Base-by-base conservation (phyloP, 2,888 invertebrate species). In the Drosophila histrio region DNA sequence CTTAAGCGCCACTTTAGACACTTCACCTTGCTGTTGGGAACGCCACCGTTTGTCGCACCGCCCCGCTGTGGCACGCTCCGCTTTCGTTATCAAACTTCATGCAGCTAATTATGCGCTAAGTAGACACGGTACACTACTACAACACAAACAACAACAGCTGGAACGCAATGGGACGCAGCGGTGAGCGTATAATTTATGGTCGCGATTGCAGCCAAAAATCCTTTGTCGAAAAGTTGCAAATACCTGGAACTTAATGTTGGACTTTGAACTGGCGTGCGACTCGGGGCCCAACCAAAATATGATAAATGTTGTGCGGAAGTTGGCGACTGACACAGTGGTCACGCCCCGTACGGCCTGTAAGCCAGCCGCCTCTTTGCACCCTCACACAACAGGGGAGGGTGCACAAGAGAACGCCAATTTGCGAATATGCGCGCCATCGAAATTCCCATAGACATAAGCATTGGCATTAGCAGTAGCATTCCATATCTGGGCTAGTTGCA, bases 191-290 rank as follows among this genome's bases (percentile, higher is more conserved):
- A 87, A 84, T 85, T 84, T 84, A 84, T 84, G 86, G 67, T 49
- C 86, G 77, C 84, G 83, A 85, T 82, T 87, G 87, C 87, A 87
- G 87, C 77, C 83, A 82, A 87, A 84, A 84, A 85, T 87, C 86
- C 84, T 86, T 84, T 84, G 84, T 84, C 88, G 84, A 84, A 84
- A 87, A 84, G 83, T 84, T 85, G 86, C 86, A 87, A 84, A 87
- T 84, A 84, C 84, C 84, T 84, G 84, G 77, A 84, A 84, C 87
- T 84, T 84, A 84, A 82, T 79, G 82, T 82, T 87, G 87, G 77
- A 86, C 84, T 87, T 87, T 84, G 86, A 85, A 87, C 87, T 77
- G 74, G 69, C 60, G 39, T 43, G 67, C 77, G 68, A 46, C 66
- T 41, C 57, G 39, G 26, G 26, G 46, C 59, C 53, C 43, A 38